Conservation (phyloP, 2,888 invertebrate species). For the Drosophila monieri region DNA sequence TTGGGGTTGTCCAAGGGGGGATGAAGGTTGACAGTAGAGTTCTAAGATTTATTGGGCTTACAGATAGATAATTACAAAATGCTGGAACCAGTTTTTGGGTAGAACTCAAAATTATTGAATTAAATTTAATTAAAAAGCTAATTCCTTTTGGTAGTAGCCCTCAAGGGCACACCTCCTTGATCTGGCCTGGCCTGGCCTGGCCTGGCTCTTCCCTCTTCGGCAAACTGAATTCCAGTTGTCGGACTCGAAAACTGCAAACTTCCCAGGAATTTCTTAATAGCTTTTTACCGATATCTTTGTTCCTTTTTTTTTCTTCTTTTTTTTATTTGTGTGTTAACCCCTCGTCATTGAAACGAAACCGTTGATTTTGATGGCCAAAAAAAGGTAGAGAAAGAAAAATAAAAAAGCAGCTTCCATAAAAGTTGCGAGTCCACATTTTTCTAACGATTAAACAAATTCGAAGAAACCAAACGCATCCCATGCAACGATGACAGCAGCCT, state of each 20-base stretch:
- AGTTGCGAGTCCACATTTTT: constrained; percentile 75
- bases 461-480: constrained; percentile 81
- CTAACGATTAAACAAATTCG: constrained; percentile 84
- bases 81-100: not conserved
- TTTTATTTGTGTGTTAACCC: constrained; percentile 13
- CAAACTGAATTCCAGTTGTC: constrained; percentile 31
- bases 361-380: constrained; percentile 63
- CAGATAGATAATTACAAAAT: not conserved
- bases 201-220: not conserved
- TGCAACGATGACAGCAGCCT: constrained; percentile 66
- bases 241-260: constrained; percentile 68
- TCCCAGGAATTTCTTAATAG: constrained; percentile 77
- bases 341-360: constrained; percentile 53
- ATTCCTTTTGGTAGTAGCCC: constrained; percentile 9
- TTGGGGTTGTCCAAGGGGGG: not conserved
- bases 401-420: constrained; percentile 43
- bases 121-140: not conserved
- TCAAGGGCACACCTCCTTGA: constrained; percentile 19
- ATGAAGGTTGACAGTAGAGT: constrained; percentile 21
- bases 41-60: constrained; percentile 5
- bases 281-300: constrained; percentile 76
- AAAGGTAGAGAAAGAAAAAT: constrained; percentile 4
- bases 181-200: too few relatives aligned
- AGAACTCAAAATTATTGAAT: not conserved
- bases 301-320: constrained; percentile 7